Percentiles rank a stretch among this genome's conserved stretches.
phyloP scores from a whole-genome alignment of 2,113 vertebrate species.

The Pituophis catenifer region DNA sequence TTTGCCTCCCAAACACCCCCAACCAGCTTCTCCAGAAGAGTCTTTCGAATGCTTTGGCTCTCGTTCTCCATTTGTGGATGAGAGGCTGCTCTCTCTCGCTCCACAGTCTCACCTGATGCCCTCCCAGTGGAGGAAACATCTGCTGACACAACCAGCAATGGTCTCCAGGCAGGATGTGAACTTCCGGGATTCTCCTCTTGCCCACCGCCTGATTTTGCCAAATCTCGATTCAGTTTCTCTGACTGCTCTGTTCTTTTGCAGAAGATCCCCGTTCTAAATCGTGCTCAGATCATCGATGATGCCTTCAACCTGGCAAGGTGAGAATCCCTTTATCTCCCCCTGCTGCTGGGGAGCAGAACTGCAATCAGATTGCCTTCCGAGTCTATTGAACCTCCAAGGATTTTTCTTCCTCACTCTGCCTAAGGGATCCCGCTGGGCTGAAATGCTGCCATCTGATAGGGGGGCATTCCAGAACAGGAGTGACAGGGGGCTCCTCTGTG shows the following conservation, averaged over 20 bases:
- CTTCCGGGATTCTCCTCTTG: background rate
- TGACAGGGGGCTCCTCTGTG: fast-evolving
- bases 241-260: constrained; percentile 48
- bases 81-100: background rate
- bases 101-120: background rate
- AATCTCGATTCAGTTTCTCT: background rate
- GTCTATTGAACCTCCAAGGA: too few species aligned
- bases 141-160: background rate
- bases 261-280: constrained; percentile 83
- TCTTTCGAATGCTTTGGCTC: background rate
- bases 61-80: background rate
- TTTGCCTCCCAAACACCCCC: background rate
- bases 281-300: constrained; percentile 89
- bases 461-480: background rate
- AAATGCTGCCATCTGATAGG: background rate
- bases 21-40: background rate
- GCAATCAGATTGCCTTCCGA: too few species aligned
- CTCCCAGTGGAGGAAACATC: background rate
- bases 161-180: background rate
- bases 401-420: background rate
- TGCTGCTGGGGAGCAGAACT: background rate
- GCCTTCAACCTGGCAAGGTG: constrained; percentile 92
- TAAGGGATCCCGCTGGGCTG: background rate
- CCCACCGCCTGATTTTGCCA: background rate
- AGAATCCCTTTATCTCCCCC: constrained; percentile 6